Conservation (phyloP, 37 sponge, comb jelly and placozoan genomes). For the Aplysina aerophoba region DNA sequence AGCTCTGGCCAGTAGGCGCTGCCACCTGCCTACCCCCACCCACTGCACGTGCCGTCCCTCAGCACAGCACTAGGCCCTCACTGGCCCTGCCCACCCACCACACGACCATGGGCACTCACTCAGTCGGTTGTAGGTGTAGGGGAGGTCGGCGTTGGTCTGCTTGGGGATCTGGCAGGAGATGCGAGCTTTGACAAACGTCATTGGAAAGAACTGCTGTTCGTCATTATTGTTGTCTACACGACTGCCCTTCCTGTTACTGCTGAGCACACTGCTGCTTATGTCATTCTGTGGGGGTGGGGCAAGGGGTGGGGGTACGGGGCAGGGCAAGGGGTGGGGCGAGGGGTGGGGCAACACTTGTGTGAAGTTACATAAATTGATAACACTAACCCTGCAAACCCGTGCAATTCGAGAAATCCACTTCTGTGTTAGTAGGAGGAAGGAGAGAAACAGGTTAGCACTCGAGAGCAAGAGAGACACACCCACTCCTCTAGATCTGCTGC, state of each 20-base stretch:
- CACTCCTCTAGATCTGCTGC: no score
- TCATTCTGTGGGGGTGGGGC: background rate
- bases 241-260: background rate
- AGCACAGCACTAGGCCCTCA: no score
- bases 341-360: no score
- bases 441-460: no score
- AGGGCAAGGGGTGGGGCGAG: background rate
- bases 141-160: background rate
- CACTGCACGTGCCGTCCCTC: no score
- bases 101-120: background rate
- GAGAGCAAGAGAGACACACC: no score
- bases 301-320: background rate
- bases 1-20: no score
- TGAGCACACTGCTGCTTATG: background rate
- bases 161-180: background rate
- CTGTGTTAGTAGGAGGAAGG: background rate
- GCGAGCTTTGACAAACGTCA: constrained; percentile 22
- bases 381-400: constrained; percentile 3
- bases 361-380: no score
- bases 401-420: constrained; percentile 6
- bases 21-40: no score
- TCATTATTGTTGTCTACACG: background rate
- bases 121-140: background rate
- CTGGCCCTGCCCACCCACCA: no score
- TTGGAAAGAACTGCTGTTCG: background rate